phyloP scores from a whole-genome alignment of 2,113 vertebrate species.

The Phaetusa simplex region DNA sequence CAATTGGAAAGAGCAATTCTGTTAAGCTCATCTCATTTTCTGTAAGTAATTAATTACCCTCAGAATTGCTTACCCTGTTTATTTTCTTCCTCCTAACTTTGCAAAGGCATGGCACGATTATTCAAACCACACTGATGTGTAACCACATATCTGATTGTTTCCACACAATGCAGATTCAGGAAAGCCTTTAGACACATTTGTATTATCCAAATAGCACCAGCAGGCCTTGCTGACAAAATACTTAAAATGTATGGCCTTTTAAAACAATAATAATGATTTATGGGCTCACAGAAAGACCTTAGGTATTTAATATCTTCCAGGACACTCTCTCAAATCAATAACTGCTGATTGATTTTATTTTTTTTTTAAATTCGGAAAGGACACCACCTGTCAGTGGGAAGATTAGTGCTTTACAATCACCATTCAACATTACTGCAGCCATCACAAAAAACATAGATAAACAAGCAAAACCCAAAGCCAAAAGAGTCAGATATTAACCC shows the following conservation, averaged over 20 bases:
- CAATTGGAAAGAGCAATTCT: slow-evolving; percentile 26
- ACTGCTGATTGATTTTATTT: neutral
- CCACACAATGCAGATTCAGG: neutral
- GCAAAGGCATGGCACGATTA: slow-evolving; percentile 21
- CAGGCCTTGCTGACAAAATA: slow-evolving; percentile 28
- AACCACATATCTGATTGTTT: slow-evolving; percentile 39
- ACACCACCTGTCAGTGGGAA: neutral
- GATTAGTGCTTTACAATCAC: slow-evolving; percentile 69
- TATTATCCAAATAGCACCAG: slow-evolving; percentile 3
- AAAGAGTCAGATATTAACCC: slow-evolving; percentile 44
- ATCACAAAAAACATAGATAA: slow-evolving; percentile 75
- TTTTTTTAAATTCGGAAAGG: neutral
- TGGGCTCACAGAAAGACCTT: slow-evolving; percentile 20
- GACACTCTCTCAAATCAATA: slow-evolving; percentile 46
- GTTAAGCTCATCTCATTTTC: slow-evolving; percentile 38
- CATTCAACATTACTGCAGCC: slow-evolving; percentile 72
- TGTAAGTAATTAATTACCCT: slow-evolving; percentile 33
- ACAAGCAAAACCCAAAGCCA: slow-evolving; percentile 50
- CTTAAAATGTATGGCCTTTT: slow-evolving; percentile 45
- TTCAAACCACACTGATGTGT: slow-evolving; percentile 7
- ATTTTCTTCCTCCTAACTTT: slow-evolving; percentile 32
- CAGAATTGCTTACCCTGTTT: slow-evolving; percentile 22
- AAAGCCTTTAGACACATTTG: slow-evolving; percentile 2
- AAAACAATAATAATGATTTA: slow-evolving; percentile 57
- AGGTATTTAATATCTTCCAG: slow-evolving; percentile 53